Conservation (phyloP, 1,140 invertebrate genomes). For the Phenacoccus solenopsis region DNA sequence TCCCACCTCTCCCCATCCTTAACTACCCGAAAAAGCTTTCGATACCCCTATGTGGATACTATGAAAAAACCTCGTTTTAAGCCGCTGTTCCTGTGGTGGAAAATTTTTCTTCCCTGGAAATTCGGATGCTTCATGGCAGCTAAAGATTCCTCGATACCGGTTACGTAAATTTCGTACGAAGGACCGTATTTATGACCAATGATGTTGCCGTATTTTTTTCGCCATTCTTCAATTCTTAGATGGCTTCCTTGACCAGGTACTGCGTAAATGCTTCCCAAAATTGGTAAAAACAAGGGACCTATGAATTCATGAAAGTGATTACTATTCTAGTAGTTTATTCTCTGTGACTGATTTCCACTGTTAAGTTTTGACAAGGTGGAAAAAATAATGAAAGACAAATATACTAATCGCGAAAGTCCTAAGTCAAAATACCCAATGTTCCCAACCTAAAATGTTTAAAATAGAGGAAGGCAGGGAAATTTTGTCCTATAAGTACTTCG, state of each 20-base stretch:
- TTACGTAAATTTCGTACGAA: constrained; percentile 16
- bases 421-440: too few species aligned
- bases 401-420: too few species aligned
- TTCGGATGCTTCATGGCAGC: constrained; percentile 24
- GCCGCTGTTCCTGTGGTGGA: background rate
- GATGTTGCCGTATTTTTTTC: constrained; percentile 20
- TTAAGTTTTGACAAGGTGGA: too few species aligned
- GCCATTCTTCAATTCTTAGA: constrained; percentile 21
- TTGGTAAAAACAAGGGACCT: constrained; percentile 15
- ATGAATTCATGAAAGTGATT: background rate
- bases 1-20: too few species aligned
- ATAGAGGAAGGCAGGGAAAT: too few species aligned
- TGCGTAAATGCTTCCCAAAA: constrained; percentile 9
- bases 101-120: constrained; percentile 22
- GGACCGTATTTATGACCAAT: constrained; percentile 12
- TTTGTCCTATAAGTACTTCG: too few species aligned
- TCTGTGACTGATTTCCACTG: too few species aligned
- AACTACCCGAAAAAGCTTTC: too few species aligned
- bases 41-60: too few species aligned
- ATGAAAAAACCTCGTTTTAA: background rate
- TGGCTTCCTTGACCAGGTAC: constrained; percentile 12
- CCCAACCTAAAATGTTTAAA: too few species aligned
- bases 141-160: constrained; percentile 21
- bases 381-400: too few species aligned
- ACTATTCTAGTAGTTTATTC: too few species aligned